Conservation (phyloP, 2,113 vertebrate species). For the Gobio gobio region DNA sequence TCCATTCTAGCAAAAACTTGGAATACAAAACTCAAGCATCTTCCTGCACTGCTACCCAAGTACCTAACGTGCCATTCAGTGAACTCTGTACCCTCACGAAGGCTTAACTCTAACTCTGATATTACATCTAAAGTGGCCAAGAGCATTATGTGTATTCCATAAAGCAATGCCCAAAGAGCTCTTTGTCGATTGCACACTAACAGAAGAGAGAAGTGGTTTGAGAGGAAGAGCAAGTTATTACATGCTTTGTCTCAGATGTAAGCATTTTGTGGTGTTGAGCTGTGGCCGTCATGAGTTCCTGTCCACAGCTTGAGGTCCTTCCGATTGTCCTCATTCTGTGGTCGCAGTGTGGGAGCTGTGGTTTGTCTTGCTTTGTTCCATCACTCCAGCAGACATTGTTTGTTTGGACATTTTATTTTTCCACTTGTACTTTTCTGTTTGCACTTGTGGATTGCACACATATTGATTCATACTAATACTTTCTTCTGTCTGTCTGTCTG, state of each 20-base stretch:
- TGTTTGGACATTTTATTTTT: constrained; percentile 1
- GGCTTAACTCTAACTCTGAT: neutral
- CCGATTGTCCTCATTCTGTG: neutral
- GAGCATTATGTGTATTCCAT: neutral
- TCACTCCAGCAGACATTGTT: neutral
- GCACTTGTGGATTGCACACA: neutral
- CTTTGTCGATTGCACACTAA: neutral
- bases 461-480: neutral
- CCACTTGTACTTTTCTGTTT: neutral
- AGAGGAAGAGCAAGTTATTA: neutral
- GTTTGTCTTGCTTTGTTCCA: neutral
- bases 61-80: neutral
- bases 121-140: neutral
- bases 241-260: neutral
- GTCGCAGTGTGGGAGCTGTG: neutral
- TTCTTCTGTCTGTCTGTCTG: neutral
- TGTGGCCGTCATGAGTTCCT: neutral
- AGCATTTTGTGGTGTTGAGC: neutral
- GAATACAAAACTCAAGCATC: neutral
- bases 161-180: neutral
- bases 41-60: neutral
- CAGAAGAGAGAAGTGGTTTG: neutral
- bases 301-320: neutral
- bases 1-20: neutral
- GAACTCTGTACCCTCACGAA: neutral